Percentiles rank a stretch among this genome's conserved stretches.
These are phyloP conservation scores for Deroplatys truncata DNA, from an alignment of 2,888 invertebrate genomes.

Conservation along the genomic window DNA sequence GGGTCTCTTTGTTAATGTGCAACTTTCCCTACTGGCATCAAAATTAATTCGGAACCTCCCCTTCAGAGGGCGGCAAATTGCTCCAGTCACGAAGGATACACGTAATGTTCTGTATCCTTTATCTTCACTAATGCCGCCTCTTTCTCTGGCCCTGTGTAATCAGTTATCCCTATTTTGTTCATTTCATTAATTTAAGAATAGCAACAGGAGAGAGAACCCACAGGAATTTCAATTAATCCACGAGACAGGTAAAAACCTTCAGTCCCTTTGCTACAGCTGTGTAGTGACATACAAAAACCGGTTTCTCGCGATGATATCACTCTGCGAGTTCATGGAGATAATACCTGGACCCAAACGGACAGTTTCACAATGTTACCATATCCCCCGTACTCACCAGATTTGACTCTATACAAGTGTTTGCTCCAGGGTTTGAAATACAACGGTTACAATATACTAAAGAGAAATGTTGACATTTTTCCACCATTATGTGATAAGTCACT, in stretches of 20 bases:
- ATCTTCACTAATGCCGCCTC: not conserved
- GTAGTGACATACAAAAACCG: no score
- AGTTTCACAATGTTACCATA: no score
- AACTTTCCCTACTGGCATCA: not conserved
- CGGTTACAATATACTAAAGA: no score
- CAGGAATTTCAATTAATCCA: conserved; percentile 10
- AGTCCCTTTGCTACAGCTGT: no score
- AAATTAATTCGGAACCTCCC: not conserved
- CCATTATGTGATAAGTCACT: no score
- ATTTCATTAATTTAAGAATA: not conserved
- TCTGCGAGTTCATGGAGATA: no score
- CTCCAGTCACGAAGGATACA: not conserved
- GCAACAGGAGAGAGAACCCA: not conserved
- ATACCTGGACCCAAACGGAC: no score
- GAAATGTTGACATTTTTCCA: no score
- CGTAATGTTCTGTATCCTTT: not conserved
- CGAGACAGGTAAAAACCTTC: not conserved
- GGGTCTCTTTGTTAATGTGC: not conserved
- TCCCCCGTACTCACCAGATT: no score
- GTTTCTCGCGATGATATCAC: no score
- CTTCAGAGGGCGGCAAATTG: not conserved
- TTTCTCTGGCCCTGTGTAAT: not conserved
- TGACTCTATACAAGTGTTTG: no score
- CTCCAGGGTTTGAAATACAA: no score
- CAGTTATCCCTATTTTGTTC: not conserved